Conservation (phyloP, 2,113 vertebrate species). For the Nothobranchius furzeri region DNA sequence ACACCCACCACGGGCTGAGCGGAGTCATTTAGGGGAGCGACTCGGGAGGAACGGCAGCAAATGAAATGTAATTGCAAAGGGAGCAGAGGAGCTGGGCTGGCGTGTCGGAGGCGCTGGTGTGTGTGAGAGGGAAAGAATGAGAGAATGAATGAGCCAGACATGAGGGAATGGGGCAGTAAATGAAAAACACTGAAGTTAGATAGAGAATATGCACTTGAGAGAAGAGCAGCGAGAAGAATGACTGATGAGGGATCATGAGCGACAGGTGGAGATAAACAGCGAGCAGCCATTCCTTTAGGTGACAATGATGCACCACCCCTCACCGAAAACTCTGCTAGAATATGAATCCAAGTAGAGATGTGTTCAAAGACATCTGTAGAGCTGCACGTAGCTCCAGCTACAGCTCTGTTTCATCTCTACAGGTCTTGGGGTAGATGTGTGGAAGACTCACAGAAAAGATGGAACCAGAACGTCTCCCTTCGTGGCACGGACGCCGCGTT, state of each 20-base stretch:
- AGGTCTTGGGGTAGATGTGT: neutral
- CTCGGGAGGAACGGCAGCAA: conserved; percentile 71
- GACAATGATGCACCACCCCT: neutral
- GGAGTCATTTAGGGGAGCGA: conserved; percentile 71
- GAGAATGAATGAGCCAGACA: conserved; percentile 46
- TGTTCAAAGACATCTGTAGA: conserved; percentile 1
- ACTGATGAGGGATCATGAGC: conserved; percentile 31
- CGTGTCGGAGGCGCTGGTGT: conserved; percentile 56
- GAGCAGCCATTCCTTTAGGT: conserved; percentile 15
- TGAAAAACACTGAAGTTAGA: conserved; percentile 55
- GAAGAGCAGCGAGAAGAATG: conserved; percentile 35
- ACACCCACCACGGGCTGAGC: conserved; percentile 63
- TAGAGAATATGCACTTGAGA: conserved; percentile 44
- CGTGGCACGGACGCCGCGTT: too few relatives aligned
- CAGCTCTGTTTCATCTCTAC: neutral
- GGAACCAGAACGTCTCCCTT: too few relatives aligned
- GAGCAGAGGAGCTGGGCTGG: conserved; percentile 57
- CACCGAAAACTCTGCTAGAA: conserved; percentile 7
- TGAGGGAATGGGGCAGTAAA: conserved; percentile 58
- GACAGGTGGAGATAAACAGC: conserved; percentile 29
- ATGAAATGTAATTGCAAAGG: conserved; percentile 78
- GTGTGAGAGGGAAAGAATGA: conserved; percentile 25
- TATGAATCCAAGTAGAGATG: conserved; percentile 16
- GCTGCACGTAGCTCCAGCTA: neutral
- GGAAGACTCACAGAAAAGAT: neutral